Base-by-base conservation (phyloP, 2,797 vertebrate species). In the Acipenser transmontanus region DNA sequence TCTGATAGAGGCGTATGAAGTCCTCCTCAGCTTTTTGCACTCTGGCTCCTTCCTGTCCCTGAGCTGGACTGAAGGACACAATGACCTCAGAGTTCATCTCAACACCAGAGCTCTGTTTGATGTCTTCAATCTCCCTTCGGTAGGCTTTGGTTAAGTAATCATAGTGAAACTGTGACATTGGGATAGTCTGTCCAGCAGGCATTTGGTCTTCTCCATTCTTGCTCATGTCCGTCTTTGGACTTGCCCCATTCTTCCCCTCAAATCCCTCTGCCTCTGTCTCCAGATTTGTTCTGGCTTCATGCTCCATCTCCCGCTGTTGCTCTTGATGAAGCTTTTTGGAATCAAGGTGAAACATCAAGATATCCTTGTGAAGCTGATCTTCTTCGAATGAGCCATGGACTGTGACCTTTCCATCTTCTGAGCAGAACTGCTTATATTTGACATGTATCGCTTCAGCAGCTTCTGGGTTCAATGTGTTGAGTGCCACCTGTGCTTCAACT, bases 131-230 rank as follows among this genome's bases (percentile, higher is more conserved):
- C 65, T 87, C 73, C 2, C 84, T 49, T 6, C 17, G 8, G 56
- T 74, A 81, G 70, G 70, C 64, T 6, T 80, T 67, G 64, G 4
- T 59, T 48, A 89, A 1, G 8, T 84, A 86, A 70, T 70, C 78
- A 65, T 68, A 86, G 2, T 0, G 59, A 51, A 0, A 0, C 9
- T 80, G 2, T 7, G 83, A 49, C 7, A 87, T 0, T 12, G 49
- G 12, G 11, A 67, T 12, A 14, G 49, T n/a, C 34, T 34, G 34
- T 34, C 34, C 4, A 1, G 4, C 34, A 34, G 34, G 34, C 34
- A 34, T 3, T 34, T 34, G 13, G 6, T 9, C 13, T 13, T 50
- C 9, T 34, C n/a, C 49, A 54, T 65, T 48, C 13, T 59, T 34
- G 8, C 49, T 7, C 0, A 0, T 0, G 59, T 56, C 64, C 50